These are phyloP conservation scores for Hirtodrosophila histrioides DNA, from an alignment of 2,888 invertebrate species.

Conservation along the genomic window DNA sequence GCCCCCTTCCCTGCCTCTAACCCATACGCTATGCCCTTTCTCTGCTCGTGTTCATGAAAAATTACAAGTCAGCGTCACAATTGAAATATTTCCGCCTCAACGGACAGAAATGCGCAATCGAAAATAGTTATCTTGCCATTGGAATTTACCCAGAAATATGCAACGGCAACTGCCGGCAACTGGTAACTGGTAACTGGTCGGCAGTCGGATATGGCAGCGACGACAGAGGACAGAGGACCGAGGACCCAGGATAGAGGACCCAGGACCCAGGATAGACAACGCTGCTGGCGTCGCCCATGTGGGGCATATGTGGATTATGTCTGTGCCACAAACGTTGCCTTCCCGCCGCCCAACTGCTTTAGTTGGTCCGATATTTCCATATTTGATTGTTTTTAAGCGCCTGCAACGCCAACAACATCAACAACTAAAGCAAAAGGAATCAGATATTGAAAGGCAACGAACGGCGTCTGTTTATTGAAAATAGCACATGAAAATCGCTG, in stretches of 20 bases:
- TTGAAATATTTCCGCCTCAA: constrained; percentile 80
- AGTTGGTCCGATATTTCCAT: constrained; percentile 65
- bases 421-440: constrained; percentile 14
- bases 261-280: constrained; percentile 27
- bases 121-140: constrained; percentile 74
- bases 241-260: background rate
- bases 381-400: constrained; percentile 74
- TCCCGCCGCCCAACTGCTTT: constrained; percentile 26
- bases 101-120: constrained; percentile 78
- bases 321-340: background rate
- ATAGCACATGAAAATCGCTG: constrained; percentile 57
- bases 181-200: constrained; percentile 15
- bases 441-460: constrained; percentile 17
- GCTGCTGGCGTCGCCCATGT: constrained; percentile 41
- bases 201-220: constrained; percentile 39
- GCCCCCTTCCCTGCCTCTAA: background rate
- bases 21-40: constrained; percentile 17
- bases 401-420: constrained; percentile 38
- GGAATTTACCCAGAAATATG: constrained; percentile 70
- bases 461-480: constrained; percentile 70
- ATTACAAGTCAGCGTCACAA: constrained; percentile 79
- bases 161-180: constrained; percentile 38
- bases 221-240: constrained; percentile 13
- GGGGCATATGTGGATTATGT: constrained; percentile 58
- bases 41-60: constrained; percentile 68